Base-by-base conservation (phyloP, 2,113 vertebrate genomes). In the Siniperca chuatsi region DNA sequence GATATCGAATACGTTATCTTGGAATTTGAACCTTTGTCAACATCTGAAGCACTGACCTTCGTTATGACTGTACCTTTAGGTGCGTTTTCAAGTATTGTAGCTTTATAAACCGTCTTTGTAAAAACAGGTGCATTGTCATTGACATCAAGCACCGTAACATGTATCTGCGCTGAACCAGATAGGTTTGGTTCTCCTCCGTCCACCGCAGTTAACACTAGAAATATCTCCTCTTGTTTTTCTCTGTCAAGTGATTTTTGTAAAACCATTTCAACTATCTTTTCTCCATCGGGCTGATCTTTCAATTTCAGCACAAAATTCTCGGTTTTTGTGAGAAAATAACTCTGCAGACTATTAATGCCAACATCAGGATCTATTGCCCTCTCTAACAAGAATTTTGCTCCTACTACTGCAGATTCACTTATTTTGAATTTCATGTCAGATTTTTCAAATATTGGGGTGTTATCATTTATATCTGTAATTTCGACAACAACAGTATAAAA, bases 301-400 rank as follows among this genome's bases (percentile, higher is more conserved):
- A 92, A 29, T 25, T 93, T 90, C 23, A 95, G 40, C 23, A 21
- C 69, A 82, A 96, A 95, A 90, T 93, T 40, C 1, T 95, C 88
- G 86, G 86, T 55, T 91, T 92, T 50, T 1, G 57, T 62, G 2
- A 61, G 42, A 44, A 74, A 44, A 54, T 97, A 97, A 35, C 61
- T 90, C 42, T 96, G 93, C 0, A 96, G 87, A 48, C 81, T 42
- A 54, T 97, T 97, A 1, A 25, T 74, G 7, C 96, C 95, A 20
- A 95, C 78, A 35, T 97, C 96, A 18, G 86, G 78, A 89, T 96
- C 96, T 9, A 94, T 84, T 2, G 93, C 96, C 48, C 82, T 94
- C 40, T 96, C 94, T 37, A 96, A 55, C 21, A 92, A 37, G 18
- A 94, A 92, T 85, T 71, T 84, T 1, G 89, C 62, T 3, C 93